phyloP scores from a whole-genome alignment of 1,140 invertebrate species.

The Drosophila arizonae region DNA sequence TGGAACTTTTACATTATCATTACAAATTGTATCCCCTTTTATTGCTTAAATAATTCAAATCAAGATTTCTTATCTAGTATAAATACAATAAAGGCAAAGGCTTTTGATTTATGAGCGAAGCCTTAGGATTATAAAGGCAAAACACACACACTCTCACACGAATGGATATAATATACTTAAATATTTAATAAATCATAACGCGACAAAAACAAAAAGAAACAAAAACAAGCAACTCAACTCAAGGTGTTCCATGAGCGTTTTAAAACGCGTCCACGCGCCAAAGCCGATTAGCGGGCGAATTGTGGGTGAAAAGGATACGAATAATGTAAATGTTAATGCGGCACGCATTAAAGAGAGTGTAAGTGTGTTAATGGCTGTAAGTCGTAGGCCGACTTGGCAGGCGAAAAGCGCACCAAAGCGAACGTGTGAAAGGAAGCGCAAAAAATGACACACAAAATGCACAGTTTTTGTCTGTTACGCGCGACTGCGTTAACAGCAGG shows the following conservation, averaged over 20 bases:
- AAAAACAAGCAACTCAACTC: conserved; percentile 1
- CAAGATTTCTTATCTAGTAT: not conserved
- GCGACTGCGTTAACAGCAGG: conserved; percentile 24
- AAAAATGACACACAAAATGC: conserved; percentile 41
- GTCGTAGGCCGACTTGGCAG: not conserved
- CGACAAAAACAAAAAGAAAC: not conserved
- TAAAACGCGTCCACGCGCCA: conserved; percentile 31
- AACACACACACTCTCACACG: not conserved
- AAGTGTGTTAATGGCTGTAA: not conserved
- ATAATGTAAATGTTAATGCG: conserved; percentile 20
- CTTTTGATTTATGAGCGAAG: conserved; percentile 31
- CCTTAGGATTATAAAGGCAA: conserved; percentile 33
- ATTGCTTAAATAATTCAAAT: not conserved
- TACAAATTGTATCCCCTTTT: not conserved
- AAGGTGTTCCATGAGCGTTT: conserved; percentile 29
- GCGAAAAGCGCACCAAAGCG: conserved; percentile 26
- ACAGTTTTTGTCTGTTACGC: conserved; percentile 50
- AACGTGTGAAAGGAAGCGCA: conserved; percentile 4
- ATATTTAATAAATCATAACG: conserved; percentile 44
- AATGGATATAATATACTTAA: conserved; percentile 15
- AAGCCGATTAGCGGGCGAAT: conserved; percentile 46
- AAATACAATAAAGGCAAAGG: no score
- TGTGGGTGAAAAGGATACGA: conserved; percentile 40
- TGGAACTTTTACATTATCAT: not conserved
- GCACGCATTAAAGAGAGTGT: conserved; percentile 27